Percentiles rank a stretch among this genome's conserved stretches.
phyloP scores from a whole-genome alignment of 2,888 invertebrate genomes.

The Ecdyonurus torrentis region DNA sequence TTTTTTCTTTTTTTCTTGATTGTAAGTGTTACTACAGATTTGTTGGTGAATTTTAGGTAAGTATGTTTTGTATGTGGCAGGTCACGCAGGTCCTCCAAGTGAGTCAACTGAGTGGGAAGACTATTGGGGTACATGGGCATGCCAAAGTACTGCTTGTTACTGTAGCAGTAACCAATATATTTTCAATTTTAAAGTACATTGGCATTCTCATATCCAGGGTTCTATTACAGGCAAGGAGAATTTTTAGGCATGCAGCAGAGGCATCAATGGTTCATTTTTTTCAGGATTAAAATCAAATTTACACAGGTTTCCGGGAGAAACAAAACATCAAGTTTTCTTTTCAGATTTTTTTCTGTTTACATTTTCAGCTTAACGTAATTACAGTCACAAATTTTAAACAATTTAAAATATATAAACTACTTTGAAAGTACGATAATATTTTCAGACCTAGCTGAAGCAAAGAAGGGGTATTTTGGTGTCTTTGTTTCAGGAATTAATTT shows the following conservation, averaged over 20 bases:
- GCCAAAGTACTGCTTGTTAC: no score
- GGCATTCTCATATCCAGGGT: slow-evolving; percentile 7
- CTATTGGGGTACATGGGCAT: not conserved
- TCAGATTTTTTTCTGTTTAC: slow-evolving; percentile 5
- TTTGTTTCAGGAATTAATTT: not conserved
- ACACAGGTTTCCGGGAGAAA: slow-evolving; percentile 8
- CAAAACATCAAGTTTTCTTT: slow-evolving; percentile 7
- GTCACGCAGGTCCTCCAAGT: not conserved
- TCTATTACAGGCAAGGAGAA: slow-evolving; percentile 12
- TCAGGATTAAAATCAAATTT: slow-evolving; percentile 8
- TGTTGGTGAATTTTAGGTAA: not conserved
- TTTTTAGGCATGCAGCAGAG: slow-evolving; percentile 10
- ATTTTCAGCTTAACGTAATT: not conserved
- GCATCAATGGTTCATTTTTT: slow-evolving; percentile 7
- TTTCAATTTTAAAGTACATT: slow-evolving; percentile 7
- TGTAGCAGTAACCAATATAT: no score
- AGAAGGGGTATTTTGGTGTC: not conserved
- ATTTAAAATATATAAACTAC: not conserved
- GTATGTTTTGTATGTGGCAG: not conserved
- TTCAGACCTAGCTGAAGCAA: not conserved
- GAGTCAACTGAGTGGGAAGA: not conserved
- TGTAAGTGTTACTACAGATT: not conserved
- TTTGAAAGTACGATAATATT: no score
- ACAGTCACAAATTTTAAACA: no score
- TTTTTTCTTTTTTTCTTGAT: not conserved